Evolutionary conservation across 2,797 vertebrate species (phyloP), one percentile per base, ranked within the genome.

Genomic region (Sparidentex hasta): DNA sequence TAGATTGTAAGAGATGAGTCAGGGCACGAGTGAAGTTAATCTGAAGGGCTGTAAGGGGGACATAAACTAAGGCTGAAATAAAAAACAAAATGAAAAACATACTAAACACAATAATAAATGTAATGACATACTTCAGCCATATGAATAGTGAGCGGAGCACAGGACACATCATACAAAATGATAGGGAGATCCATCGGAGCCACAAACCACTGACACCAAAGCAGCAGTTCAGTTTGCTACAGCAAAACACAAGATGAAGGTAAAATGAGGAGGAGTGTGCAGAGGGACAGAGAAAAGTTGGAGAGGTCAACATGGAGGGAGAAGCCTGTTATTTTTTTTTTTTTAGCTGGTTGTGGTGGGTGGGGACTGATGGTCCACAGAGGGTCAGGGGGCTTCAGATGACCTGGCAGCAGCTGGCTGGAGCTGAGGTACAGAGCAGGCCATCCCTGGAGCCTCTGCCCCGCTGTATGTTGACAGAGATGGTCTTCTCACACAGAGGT

Each of bases 401-500:
- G 92, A 99, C 98, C 46, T 99, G 98, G 94, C 98, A 99, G 94
- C 98, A 99, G 94, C 96, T 98, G 93, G 97, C 96, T 20, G 96
- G 97, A 88, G 95, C 94, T 48, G 98, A 94, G 87, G 95, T 95
- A 81, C 97, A 99, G 78, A 99, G 96, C 88, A 98, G 96, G 67
- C 96, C 96, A 41, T 98, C 98, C 90, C 97, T 95, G 43, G 97
- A 94, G 92, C 93, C 95, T 0, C 86, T 71, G 2, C 87, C 85
- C 18, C 95, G 97, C 94, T 97, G 97, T 94, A 99, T 99, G 94
- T 99, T 99, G 87, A 99, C 97, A 65, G 97, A 98, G 95, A 99
- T 97, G 71, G 96, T 99, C 95, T 98, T 99, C 95, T 99, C 98
- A 61, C 97, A 99, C 90, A 99, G 98, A 97, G 98, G 98, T 96